Evolutionary conservation across 2,113 vertebrate species (phyloP).

Genomic region (Seriola rivoliana): DNA sequence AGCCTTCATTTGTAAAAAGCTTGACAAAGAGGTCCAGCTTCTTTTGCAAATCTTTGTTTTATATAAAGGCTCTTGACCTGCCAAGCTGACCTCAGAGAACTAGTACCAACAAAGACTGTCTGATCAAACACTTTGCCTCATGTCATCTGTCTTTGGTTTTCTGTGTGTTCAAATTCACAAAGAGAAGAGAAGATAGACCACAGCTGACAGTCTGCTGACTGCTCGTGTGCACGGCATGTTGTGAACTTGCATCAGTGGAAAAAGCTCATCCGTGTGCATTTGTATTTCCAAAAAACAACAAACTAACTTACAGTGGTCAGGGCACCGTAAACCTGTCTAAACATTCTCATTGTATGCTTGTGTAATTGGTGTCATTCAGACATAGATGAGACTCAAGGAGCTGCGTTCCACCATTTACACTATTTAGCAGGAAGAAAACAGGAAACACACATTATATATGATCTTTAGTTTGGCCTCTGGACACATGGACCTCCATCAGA

Average conservation of each 20-base stretch:
- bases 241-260: neutral
- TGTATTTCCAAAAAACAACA: slow-evolving; percentile 5
- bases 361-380: neutral
- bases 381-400: neutral
- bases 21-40: slow-evolving; percentile 22
- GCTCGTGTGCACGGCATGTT: neutral
- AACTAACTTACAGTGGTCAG: neutral
- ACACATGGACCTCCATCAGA: neutral
- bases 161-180: slow-evolving; percentile 14
- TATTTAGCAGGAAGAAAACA: neutral
- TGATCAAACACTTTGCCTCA: slow-evolving; percentile 36
- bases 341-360: neutral
- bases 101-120: slow-evolving; percentile 15
- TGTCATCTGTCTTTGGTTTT: slow-evolving; percentile 11
- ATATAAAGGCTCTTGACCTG: neutral
- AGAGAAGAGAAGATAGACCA: slow-evolving; percentile 3
- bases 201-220: neutral
- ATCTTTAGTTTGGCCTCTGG: neutral
- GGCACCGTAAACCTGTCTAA: neutral
- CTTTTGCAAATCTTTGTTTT: slow-evolving; percentile 40
- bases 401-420: neutral
- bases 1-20: slow-evolving; percentile 18
- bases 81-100: slow-evolving; percentile 16
- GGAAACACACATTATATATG: neutral
- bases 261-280: slow-evolving; percentile 18